Evolutionary conservation across 2,113 vertebrate species (phyloP), one percentile per base, ranked within the genome.

Genomic region (Prietella phreatophila): DNA sequence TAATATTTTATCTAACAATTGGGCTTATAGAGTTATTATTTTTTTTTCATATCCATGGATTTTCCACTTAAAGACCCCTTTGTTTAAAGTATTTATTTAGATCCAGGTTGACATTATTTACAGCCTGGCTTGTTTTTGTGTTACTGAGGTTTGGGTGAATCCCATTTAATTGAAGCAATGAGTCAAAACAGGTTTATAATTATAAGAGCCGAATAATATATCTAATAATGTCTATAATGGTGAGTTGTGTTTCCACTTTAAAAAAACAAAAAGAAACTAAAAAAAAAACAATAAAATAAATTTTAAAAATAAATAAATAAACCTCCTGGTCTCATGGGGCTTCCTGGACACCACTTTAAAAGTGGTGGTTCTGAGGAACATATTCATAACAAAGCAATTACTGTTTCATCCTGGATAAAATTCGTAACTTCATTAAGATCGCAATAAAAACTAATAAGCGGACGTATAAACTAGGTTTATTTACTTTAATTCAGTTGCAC

Each of bases 361-460:
- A 58, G 22, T 10, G 4, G 30, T 14, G 30, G 30, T 0, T 53
- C 25, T 79, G 75, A 79, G 27, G 47, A 53, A 79, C 25, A 58
- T 60, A 58, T 36, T 82, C 19, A 39, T 82, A 58, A 81, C 36
- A 36, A 58, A 9, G 19, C 25, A 81, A 81, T 81, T 81, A 81
- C 9, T 22, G 8, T 82, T 82, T 58, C 4, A 82, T 60, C 56
- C 50, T 25, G 25, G 80, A 58, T 56, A 20, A 20, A 25, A 82
- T 22, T 11, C 13, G 15, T 39, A 61, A 82, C 56, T 82, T 39
- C 22, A 61, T 82, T 82, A 82, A 27, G 33, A 39, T 39, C 6
- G 56, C 56, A 82, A 61, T 61, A 82, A 82, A 60, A 82, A 13
- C 55, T 13, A 61, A 33, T 82, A 20, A 22, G 79, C 30, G 33